A percentile compares a stretch with the other conserved stretches of the same genome.
Evolutionary conservation across 1,140 invertebrate species (phyloP).

Genomic region (Philaenus spumarius): DNA sequence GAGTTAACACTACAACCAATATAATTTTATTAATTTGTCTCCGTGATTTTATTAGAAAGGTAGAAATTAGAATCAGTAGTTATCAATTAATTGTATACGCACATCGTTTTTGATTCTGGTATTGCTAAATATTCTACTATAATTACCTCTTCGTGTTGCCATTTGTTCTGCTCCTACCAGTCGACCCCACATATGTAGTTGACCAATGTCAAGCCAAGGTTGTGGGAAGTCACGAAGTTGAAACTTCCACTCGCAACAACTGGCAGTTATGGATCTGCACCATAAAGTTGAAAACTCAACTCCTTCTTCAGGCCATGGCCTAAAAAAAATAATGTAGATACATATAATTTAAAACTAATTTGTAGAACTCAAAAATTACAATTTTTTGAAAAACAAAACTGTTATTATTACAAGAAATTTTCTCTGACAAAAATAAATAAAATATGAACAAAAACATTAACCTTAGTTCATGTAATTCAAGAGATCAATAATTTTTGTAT

Average conservation of each 20-base stretch:
- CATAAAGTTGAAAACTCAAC: conserved; percentile 89
- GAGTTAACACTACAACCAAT: too few species aligned
- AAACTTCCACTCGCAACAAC: conserved; percentile 77
- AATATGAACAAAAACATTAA: too few species aligned
- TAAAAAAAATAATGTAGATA: conserved; percentile 36
- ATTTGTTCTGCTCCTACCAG: conserved; percentile 84
- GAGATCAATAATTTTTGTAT: too few species aligned
- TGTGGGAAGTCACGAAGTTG: conserved; percentile 95
- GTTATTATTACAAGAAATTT: not conserved
- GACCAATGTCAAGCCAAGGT: conserved; percentile 74
- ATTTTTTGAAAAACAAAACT: not conserved
- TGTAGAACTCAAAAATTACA: not conserved
- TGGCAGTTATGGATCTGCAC: conserved; percentile 77
- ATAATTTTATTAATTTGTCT: too few species aligned
- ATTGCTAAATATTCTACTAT: too few species aligned
- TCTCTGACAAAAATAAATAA: too few species aligned
- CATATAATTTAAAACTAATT: not conserved
- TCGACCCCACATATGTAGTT: conserved; percentile 81
- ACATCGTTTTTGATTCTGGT: too few species aligned
- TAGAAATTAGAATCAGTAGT: too few species aligned
- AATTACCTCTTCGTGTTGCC: conserved; percentile 67
- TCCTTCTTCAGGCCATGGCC: conserved; percentile 85
- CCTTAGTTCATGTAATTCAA: too few species aligned
- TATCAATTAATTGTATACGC: too few species aligned
- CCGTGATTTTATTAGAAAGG: too few species aligned